Conservation (phyloP, 2,113 vertebrate genomes). For the Periophthalmodon schlosseri region DNA sequence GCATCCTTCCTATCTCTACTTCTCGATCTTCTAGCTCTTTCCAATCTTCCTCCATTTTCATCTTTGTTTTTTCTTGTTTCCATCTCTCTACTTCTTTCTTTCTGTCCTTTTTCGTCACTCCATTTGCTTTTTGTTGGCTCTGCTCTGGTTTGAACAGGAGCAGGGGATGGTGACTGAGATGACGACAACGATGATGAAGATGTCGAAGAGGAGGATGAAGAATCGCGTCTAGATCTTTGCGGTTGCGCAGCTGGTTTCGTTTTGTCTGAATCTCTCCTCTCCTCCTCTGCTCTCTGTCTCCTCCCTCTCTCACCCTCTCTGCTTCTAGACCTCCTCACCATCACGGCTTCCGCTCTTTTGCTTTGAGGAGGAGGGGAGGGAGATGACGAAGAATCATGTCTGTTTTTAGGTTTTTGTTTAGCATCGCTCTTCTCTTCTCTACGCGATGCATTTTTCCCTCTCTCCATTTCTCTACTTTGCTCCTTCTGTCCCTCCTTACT, state of each 20-base stretch:
- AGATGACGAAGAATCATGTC: background rate
- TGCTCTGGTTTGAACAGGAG: background rate
- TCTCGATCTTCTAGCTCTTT: background rate
- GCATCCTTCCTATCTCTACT: background rate
- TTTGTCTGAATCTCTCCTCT: background rate
- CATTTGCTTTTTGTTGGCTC: background rate
- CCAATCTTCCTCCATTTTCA: too few relatives aligned
- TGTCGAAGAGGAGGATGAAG: background rate
- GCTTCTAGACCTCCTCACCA: background rate
- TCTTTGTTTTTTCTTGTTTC: background rate
- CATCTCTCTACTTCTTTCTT: background rate
- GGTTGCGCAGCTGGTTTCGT: background rate
- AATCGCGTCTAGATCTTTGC: background rate
- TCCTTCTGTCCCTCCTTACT: constrained; percentile 20
- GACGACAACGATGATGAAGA: background rate
- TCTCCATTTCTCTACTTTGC: constrained; percentile 23
- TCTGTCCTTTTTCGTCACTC: background rate
- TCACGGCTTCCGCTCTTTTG: background rate
- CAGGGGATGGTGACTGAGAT: background rate
- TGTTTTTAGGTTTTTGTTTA: background rate
- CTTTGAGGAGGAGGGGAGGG: background rate
- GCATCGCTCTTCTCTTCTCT: background rate
- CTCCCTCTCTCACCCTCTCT: background rate
- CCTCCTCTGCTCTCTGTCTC: background rate
- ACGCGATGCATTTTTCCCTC: background rate